Base-by-base conservation (phyloP, 2,113 vertebrate species). In the Thermophis baileyi region DNA sequence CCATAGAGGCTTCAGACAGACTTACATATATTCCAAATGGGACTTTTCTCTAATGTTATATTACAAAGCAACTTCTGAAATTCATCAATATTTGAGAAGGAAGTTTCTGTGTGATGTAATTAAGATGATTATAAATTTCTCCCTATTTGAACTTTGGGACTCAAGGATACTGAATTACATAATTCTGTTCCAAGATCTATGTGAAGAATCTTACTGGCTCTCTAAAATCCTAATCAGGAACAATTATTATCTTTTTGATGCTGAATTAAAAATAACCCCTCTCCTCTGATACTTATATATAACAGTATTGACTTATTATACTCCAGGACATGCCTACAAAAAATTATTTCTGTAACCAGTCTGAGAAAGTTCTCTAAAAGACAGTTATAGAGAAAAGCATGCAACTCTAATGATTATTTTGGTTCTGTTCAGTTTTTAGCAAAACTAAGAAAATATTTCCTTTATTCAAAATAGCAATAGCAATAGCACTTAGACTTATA, bases 211-310 rank as follows among this genome's bases (percentile, higher is more conserved):
- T 86, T 53, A 74, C 74, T 85, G 14, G 18, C 18, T 85, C 20
- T 60, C 54, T 35, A 46, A 89, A 57, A 85, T 85, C 88, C 51
- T 89, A 60, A 90, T 90, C 74, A 90, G 88, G n/a, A 90, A 60
- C 2, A 63, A 88, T 60, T 54, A 57, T 85, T 57, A 93, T 24
- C 2, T 40, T n/a, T 90, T 74, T 60, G 44, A 49, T 40, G 6
- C 46, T 93, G 16, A 35, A 49, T 86, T 90, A 30, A 14, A 90
- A 86, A 90, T 86, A 69, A 35, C 2, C 12, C 12, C 30, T 22
- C 53, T 85, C 14, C 14, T 85, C 16, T 89, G 46, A 89, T 90
- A 8, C 35, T 27, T 22, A 87, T 35, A 85, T 54, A 50, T 24
- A 93, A 40, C 24, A 85, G 40, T 86, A 44, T 18, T 30, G 12